A percentile compares a stretch with the other conserved stretches of the same genome.
These are phyloP conservation scores for Cryptus viduatorius DNA, from an alignment of 2,888 invertebrate species.

Conservation along the genomic window DNA sequence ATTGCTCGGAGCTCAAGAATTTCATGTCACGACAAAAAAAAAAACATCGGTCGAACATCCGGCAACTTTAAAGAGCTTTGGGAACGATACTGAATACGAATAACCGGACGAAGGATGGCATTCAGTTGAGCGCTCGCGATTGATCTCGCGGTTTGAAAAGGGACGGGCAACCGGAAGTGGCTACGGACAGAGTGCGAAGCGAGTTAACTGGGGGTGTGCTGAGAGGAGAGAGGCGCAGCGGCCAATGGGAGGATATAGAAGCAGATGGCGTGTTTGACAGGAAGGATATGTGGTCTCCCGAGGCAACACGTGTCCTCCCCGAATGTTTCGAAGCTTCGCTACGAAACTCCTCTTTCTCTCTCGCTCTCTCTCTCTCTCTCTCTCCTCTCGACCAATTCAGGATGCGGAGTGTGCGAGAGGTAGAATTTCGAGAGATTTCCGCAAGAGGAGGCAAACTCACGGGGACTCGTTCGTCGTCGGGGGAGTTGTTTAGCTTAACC, in stretches of 20 bases:
- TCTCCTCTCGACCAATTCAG: background rate
- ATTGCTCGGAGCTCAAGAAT: background rate
- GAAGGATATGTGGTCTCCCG: constrained; percentile 80
- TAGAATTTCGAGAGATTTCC: constrained; percentile 10
- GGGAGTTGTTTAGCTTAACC: background rate
- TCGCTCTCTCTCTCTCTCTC: background rate
- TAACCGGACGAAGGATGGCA: background rate
- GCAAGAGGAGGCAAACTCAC: background rate
- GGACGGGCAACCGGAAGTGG: constrained; percentile 70
- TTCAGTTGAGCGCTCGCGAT: constrained; percentile 8
- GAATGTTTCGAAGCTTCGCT: constrained; percentile 37
- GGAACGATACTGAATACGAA: background rate
- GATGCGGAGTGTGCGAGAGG: constrained; percentile 1
- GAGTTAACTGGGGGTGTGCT: constrained; percentile 10
- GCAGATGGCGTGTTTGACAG: constrained; percentile 78
- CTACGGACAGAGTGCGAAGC: constrained; percentile 39
- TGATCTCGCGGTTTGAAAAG: constrained; percentile 50
- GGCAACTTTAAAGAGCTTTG: background rate
- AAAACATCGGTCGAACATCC: background rate
- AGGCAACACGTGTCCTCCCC: constrained; percentile 59
- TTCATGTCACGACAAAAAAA: background rate
- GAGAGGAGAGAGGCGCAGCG: background rate
- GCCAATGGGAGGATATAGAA: constrained; percentile 37
- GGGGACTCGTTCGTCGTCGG: constrained; percentile 14
- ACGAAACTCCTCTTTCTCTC: constrained; percentile 5